phyloP scores from a whole-genome alignment of 2,113 vertebrate genomes.

The Syngnathus floridae region DNA sequence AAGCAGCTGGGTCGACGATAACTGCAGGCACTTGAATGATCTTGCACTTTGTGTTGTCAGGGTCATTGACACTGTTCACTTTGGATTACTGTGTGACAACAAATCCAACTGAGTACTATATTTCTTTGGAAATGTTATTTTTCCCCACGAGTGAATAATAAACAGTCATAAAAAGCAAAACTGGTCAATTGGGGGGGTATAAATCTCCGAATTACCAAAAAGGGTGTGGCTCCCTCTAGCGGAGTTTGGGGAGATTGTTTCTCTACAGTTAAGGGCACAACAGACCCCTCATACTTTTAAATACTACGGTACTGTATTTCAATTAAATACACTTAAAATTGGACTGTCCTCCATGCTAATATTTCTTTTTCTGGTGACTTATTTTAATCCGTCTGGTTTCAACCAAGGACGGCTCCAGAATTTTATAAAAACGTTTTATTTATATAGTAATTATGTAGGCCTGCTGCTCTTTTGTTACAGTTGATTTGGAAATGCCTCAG shows the following conservation, averaged over 20 bases:
- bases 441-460: background rate
- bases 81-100: conserved; percentile 23
- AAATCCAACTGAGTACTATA: background rate
- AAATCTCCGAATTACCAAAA: conserved; percentile 11
- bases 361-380: background rate
- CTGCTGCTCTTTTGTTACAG: background rate
- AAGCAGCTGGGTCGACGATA: conserved; percentile 67
- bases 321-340: background rate
- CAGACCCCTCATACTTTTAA: background rate
- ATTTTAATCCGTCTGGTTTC: background rate
- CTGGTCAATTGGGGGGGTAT: background rate
- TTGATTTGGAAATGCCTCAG: background rate
- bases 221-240: conserved; percentile 53
- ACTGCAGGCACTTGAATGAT: conserved; percentile 20
- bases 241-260: conserved; percentile 11
- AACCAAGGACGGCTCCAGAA: background rate
- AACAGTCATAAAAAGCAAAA: conserved; percentile 29
- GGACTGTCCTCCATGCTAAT: background rate
- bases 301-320: background rate
- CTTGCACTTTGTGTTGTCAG: conserved; percentile 4
- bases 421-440: conserved; percentile 5
- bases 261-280: background rate
- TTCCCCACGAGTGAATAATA: conserved; percentile 44
- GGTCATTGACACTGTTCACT: conserved; percentile 29
- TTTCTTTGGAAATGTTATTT: conserved; percentile 9